Percentiles rank a stretch among this genome's conserved stretches.
Evolutionary conservation across 2,113 vertebrate species (phyloP).

Genomic region (Rhinopomastus cyanomelas): DNA sequence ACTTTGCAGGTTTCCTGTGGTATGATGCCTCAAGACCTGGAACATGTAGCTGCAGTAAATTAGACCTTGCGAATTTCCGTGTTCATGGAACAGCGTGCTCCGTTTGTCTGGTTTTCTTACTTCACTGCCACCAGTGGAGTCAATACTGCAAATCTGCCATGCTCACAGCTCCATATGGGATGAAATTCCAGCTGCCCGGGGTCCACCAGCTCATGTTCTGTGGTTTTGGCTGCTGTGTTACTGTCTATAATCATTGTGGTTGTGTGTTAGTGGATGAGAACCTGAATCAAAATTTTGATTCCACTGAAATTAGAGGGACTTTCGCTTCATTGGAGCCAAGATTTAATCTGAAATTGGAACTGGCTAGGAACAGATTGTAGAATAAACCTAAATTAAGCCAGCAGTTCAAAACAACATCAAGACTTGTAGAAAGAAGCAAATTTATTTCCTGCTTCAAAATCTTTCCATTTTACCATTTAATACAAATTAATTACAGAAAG

Average conservation of each 20-base stretch:
- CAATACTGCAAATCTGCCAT: neutral
- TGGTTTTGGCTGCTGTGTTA: constrained; percentile 14
- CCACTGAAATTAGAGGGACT: constrained; percentile 41
- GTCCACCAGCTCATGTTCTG: neutral
- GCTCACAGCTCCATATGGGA: neutral
- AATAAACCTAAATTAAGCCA: constrained; percentile 25
- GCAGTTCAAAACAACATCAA: constrained; percentile 15
- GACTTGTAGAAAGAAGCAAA: neutral
- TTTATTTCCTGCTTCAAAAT: neutral
- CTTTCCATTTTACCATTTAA: neutral
- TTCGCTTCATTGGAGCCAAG: constrained; percentile 21
- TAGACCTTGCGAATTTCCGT: neutral
- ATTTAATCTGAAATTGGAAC: constrained; percentile 42
- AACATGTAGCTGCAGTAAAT: neutral
- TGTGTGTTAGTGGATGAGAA: constrained; percentile 2
- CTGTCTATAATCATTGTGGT: neutral
- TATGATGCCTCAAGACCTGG: neutral
- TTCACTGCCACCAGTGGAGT: neutral
- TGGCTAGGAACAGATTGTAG: constrained; percentile 40
- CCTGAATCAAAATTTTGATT: constrained; percentile 27
- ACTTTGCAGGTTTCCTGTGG: neutral
- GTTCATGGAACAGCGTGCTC: neutral
- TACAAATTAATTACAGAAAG: neutral
- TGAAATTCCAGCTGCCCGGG: constrained; percentile 39
- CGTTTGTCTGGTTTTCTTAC: constrained; percentile 15